These are phyloP conservation scores for Nycteola revayana DNA, from an alignment of 2,888 invertebrate genomes.

Conservation along the genomic window DNA sequence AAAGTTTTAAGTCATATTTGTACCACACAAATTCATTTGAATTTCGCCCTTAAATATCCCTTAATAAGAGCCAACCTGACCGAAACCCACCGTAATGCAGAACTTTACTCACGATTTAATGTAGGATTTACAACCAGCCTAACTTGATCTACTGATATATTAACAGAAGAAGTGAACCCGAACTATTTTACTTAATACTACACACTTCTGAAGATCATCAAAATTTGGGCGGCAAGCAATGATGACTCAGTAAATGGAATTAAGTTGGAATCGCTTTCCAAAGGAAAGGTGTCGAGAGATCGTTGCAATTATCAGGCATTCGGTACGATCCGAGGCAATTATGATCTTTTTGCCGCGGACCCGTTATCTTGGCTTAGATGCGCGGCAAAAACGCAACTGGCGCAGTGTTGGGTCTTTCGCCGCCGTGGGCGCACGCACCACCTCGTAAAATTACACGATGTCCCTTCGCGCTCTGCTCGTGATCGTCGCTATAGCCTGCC, in stretches of 20 bases:
- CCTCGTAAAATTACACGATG: constrained; percentile 15
- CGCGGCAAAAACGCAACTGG: constrained; percentile 60
- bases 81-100: too few species aligned
- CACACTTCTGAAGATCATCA: constrained; percentile 32
- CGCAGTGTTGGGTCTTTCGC: constrained; percentile 60
- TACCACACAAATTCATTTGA: constrained; percentile 14
- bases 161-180: constrained; percentile 1
- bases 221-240: constrained; percentile 40
- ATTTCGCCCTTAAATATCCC: constrained; percentile 24
- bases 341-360: constrained; percentile 76
- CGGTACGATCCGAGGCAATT: constrained; percentile 65
- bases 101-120: constrained; percentile 35
- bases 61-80: constrained; percentile 20
- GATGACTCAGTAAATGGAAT: constrained; percentile 69
- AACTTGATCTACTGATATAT: constrained; percentile 29
- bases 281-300: constrained; percentile 77
- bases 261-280: constrained; percentile 75
- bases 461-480: constrained; percentile 48
- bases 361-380: constrained; percentile 76
- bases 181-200: constrained; percentile 9
- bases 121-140: constrained; percentile 32
- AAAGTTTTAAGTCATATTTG: constrained; percentile 27
- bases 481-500: constrained; percentile 50
- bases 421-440: constrained; percentile 54
- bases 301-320: constrained; percentile 67